phyloP scores from a whole-genome alignment of 2,113 vertebrate genomes.

The Oreochromis aureus region DNA sequence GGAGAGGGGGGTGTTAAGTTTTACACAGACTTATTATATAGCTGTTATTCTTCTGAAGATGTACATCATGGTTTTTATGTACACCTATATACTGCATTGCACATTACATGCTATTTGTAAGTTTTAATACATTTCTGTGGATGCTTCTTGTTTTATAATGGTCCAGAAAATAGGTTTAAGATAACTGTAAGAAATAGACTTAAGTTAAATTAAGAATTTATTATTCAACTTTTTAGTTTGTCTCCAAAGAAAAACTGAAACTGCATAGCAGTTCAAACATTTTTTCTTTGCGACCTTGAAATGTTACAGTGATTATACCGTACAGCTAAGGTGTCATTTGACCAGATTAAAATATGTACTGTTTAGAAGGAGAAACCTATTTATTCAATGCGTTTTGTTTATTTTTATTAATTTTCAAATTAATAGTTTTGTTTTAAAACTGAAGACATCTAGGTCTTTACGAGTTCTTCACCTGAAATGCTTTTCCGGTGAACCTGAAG shows the following conservation, averaged over 20 bases:
- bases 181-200: background rate
- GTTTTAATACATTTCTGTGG: background rate
- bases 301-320: background rate
- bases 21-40: background rate
- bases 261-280: background rate
- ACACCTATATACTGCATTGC: background rate
- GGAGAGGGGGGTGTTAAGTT: background rate
- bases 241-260: background rate
- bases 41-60: background rate
- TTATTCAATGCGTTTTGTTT: background rate
- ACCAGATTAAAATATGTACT: background rate
- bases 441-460: background rate
- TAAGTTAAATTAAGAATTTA: background rate
- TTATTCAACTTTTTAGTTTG: background rate
- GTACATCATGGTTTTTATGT: background rate
- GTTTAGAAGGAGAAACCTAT: background rate
- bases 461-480: background rate
- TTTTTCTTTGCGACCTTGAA: background rate
- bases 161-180: background rate
- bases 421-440: background rate
- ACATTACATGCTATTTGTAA: background rate
- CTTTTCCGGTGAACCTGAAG: background rate
- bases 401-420: background rate
- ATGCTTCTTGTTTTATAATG: background rate
- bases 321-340: background rate